Percentiles rank a stretch among this genome's conserved stretches.
Evolutionary conservation across 1,140 invertebrate genomes (phyloP).

Genomic region (Rhagoletis pomonella): DNA sequence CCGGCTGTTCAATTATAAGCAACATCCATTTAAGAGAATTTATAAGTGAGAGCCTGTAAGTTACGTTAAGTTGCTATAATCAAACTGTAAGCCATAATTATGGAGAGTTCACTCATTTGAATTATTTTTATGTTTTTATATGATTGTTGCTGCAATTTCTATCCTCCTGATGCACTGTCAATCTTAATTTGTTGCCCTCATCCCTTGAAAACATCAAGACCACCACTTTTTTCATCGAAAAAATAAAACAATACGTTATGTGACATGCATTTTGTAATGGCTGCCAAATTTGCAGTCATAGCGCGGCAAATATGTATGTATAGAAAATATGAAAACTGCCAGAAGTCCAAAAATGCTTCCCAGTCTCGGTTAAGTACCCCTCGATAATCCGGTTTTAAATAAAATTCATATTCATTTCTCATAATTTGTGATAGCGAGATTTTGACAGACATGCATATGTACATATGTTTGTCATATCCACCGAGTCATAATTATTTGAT

Average conservation of each 20-base stretch:
- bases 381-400: background rate
- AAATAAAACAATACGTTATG: background rate
- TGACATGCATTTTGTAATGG: slow-evolving; percentile 32
- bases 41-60: too few relatives aligned
- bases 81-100: too few relatives aligned
- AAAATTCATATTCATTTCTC: slow-evolving; percentile 26
- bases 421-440: background rate
- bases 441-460: background rate
- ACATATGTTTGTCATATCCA: background rate
- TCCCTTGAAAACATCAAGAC: background rate
- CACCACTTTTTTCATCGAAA: background rate
- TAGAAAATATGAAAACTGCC: background rate
- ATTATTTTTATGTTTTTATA: slow-evolving; percentile 39
- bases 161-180: slow-evolving; percentile 36
- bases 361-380: background rate
- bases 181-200: slow-evolving; percentile 52
- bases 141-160: background rate
- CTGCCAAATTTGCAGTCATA: slow-evolving; percentile 27
- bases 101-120: background rate
- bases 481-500: background rate
- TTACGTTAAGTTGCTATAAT: too few relatives aligned
- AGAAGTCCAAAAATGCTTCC: background rate
- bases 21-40: too few relatives aligned
- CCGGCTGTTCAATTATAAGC: too few relatives aligned
- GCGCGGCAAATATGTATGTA: background rate